Percentiles rank a stretch among this genome's conserved stretches.
Conservation (phyloP, 1,140 invertebrate genomes). For the Cheumatopsyche charites region DNA sequence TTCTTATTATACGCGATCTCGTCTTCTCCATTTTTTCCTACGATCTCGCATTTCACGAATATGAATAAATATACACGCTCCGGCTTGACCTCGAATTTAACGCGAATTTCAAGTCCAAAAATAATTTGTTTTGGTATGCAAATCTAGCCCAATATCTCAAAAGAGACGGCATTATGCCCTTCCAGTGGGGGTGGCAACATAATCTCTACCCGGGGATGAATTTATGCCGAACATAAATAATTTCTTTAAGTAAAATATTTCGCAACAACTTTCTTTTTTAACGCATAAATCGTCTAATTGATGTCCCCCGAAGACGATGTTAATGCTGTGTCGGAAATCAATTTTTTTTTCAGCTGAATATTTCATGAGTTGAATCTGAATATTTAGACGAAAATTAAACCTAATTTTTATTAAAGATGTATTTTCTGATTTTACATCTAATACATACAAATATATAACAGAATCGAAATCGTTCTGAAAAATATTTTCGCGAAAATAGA, state of each 20-base stretch:
- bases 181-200: background rate
- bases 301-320: background rate
- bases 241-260: background rate
- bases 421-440: too few relatives aligned
- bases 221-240: constrained; percentile 24
- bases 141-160: constrained; percentile 19
- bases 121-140: constrained; percentile 27
- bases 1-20: background rate
- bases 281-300: constrained; percentile 10
- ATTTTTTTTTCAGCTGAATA: too few relatives aligned
- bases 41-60: background rate
- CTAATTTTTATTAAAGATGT: too few relatives aligned
- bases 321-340: too few relatives aligned
- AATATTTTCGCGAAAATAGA: too few relatives aligned
- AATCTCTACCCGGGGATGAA: background rate
- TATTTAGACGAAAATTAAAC: too few relatives aligned
- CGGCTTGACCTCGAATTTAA: constrained; percentile 22
- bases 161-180: constrained; percentile 6
- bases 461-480: too few relatives aligned
- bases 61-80: background rate
- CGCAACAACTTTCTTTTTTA: background rate
- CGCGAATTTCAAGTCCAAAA: constrained; percentile 24
- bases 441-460: too few relatives aligned
- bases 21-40: too few relatives aligned
- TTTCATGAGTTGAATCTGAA: too few relatives aligned